A percentile compares a stretch with the other conserved stretches of the same genome.
Conservation (phyloP, 2,113 vertebrate species). For the Osmerus mordax region DNA sequence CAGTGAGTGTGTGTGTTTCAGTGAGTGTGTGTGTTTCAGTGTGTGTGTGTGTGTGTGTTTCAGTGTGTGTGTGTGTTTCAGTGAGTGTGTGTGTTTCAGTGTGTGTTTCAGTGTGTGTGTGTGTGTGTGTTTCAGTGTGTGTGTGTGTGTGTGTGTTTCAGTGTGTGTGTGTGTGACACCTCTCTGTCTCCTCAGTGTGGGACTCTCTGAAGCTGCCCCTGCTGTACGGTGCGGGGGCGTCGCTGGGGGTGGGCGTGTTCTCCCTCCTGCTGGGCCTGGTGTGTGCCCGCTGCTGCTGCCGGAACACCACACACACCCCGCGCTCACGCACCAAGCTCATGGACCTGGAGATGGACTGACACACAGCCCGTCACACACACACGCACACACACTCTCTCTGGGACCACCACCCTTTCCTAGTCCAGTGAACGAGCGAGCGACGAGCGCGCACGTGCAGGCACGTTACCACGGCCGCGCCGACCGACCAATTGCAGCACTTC, state of each 20-base stretch:
- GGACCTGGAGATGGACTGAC: slow-evolving; percentile 93
- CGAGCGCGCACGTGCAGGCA: neutral
- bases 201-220: slow-evolving; percentile 90
- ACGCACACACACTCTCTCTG: slow-evolving; percentile 46
- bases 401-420: slow-evolving; percentile 50
- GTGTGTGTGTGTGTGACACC: neutral
- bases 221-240: slow-evolving; percentile 82
- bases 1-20: neutral
- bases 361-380: slow-evolving; percentile 52
- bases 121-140: no score
- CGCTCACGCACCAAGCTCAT: slow-evolving; percentile 82
- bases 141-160: no score
- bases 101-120: neutral
- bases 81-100: neutral
- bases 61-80: neutral
- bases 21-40: slow-evolving; percentile 7
- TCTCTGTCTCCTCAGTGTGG: slow-evolving; percentile 75
- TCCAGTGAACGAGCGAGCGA: slow-evolving; percentile 46
- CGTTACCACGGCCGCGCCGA: neutral
- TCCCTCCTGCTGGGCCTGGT: slow-evolving; percentile 91
- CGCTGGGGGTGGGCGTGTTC: slow-evolving; percentile 81
- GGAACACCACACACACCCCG: slow-evolving; percentile 80
- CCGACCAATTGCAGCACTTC: slow-evolving; percentile 18
- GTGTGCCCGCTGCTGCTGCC: slow-evolving; percentile 87
- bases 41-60: neutral